phyloP scores from a whole-genome alignment of 1,140 invertebrate genomes.

The Musca domestica region DNA sequence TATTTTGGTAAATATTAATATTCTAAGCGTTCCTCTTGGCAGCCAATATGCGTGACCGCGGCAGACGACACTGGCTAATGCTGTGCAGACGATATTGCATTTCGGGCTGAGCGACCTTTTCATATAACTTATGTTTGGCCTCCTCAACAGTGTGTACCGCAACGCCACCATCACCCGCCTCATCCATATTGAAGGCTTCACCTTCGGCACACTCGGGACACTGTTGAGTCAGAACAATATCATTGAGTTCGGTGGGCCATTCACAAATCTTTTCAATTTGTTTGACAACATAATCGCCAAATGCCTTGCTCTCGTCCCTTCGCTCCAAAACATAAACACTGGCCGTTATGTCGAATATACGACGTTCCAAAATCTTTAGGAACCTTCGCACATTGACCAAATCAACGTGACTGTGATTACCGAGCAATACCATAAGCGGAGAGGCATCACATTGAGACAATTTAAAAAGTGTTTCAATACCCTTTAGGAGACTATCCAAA shows the following conservation, averaged over 20 bases:
- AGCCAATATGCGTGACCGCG: slow-evolving; percentile 28
- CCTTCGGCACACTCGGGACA: slow-evolving; percentile 35
- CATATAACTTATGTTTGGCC: slow-evolving; percentile 26
- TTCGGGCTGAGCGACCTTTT: slow-evolving; percentile 29
- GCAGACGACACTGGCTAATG: slow-evolving; percentile 31
- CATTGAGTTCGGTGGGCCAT: slow-evolving; percentile 23
- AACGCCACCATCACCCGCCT: slow-evolving; percentile 25
- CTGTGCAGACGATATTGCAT: slow-evolving; percentile 34
- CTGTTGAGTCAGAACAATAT: slow-evolving; percentile 31
- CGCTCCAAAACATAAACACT: slow-evolving; percentile 27
- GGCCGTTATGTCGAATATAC: slow-evolving; percentile 23
- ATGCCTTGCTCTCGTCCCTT: background rate
- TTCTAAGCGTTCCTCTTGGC: slow-evolving; percentile 23
- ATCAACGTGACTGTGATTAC: slow-evolving; percentile 27
- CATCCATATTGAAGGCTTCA: slow-evolving; percentile 32
- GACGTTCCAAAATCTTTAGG: slow-evolving; percentile 29
- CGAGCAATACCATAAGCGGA: slow-evolving; percentile 18
- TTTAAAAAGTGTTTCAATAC: slow-evolving; percentile 20
- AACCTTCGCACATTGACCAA: slow-evolving; percentile 27
- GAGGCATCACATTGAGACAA: slow-evolving; percentile 16
- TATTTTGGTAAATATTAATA: too few relatives aligned
- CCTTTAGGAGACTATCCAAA: slow-evolving; percentile 22
- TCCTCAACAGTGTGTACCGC: slow-evolving; percentile 14
- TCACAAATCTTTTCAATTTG: slow-evolving; percentile 23
- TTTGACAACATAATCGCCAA: slow-evolving; percentile 18